phyloP scores from a whole-genome alignment of 2,113 vertebrate genomes.

The Petromus typicus region DNA sequence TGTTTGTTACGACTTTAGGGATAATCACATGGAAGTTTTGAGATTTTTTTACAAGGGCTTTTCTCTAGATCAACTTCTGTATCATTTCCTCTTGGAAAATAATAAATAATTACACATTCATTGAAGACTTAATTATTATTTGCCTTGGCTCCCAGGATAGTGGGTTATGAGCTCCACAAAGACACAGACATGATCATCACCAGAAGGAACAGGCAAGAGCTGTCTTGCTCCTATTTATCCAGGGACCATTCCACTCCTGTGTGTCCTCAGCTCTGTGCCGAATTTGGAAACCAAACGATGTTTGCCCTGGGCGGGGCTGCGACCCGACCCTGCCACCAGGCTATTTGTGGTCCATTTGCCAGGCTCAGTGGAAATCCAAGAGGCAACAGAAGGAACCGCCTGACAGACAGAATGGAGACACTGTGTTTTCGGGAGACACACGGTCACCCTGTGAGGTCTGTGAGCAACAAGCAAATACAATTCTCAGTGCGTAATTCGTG shows the following conservation, averaged over 20 bases:
- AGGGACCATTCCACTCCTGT: background rate
- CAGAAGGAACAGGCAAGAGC: background rate
- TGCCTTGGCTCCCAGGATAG: constrained; percentile 13
- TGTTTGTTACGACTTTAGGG: background rate
- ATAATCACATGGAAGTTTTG: constrained; percentile 6
- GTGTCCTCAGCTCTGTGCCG: constrained; percentile 57
- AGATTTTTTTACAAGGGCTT: constrained; percentile 41
- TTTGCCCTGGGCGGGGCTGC: constrained; percentile 51
- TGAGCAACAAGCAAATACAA: constrained; percentile 63
- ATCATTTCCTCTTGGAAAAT: constrained; percentile 38
- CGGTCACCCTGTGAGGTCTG: constrained; percentile 70
- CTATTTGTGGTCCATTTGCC: background rate
- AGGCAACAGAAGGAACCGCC: background rate
- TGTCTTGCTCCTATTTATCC: background rate
- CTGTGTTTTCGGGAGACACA: constrained; percentile 59
- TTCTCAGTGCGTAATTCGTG: constrained; percentile 63
- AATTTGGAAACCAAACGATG: constrained; percentile 73
- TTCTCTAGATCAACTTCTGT: background rate
- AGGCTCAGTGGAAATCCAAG: constrained; percentile 54
- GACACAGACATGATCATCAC: background rate
- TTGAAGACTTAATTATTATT: constrained; percentile 50
- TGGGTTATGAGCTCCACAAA: background rate
- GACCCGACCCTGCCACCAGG: background rate
- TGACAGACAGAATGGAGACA: constrained; percentile 39
- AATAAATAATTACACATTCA: constrained; percentile 49